Conservation (phyloP, 2,113 vertebrate genomes). For the Pampusana beccarii region DNA sequence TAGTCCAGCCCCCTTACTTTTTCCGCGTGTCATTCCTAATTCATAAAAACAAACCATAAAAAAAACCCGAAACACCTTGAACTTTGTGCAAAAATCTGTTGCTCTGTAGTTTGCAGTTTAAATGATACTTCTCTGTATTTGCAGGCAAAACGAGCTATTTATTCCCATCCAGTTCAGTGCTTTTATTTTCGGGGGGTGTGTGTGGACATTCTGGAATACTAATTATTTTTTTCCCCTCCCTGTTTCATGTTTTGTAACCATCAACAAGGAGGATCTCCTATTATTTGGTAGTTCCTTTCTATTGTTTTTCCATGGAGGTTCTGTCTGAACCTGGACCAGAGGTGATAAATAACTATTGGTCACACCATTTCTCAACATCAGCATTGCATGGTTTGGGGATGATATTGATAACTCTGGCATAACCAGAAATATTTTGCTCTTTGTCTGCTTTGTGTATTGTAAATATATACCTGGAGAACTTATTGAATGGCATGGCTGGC, state of each 20-base stretch:
- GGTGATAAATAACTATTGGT: not conserved
- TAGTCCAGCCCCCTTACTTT: not conserved
- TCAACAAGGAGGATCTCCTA: not conserved
- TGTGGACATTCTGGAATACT: slow-evolving; percentile 17
- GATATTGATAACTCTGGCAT: not conserved
- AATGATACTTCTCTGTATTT: slow-evolving; percentile 34
- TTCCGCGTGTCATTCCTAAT: slow-evolving; percentile 14
- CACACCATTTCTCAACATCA: not conserved
- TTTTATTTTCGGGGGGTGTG: slow-evolving; percentile 14
- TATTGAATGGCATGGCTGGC: not conserved
- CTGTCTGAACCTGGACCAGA: not conserved
- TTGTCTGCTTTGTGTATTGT: not conserved
- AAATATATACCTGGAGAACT: not conserved
- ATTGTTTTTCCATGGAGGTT: not conserved
- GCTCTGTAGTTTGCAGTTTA: slow-evolving; percentile 63
- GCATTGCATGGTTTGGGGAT: not conserved
- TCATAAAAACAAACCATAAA: slow-evolving; percentile 45
- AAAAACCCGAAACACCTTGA: slow-evolving; percentile 34
- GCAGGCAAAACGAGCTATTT: slow-evolving; percentile 43
- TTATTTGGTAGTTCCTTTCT: not conserved
- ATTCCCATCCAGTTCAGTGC: slow-evolving; percentile 47
- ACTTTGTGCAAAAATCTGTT: slow-evolving; percentile 60
- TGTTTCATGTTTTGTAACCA: not conserved
- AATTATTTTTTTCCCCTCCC: not conserved
- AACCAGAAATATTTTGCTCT: not conserved